Evolutionary conservation across 2,113 vertebrate species (phyloP).

Genomic region (Austrofundulus limnaeus): DNA sequence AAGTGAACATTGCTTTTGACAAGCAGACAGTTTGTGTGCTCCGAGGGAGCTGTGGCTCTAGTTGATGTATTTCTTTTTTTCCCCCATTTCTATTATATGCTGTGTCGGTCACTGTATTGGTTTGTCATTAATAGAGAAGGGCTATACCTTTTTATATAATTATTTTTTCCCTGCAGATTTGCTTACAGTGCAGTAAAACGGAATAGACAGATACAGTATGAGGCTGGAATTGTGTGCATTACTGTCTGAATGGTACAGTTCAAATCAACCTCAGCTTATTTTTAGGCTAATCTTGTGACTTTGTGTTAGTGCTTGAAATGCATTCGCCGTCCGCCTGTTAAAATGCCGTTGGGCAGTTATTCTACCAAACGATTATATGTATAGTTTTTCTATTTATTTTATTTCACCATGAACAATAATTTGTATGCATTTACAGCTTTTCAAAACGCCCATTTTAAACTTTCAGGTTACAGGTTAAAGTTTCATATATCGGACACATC

Average conservation of each 20-base stretch:
- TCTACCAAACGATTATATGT: neutral
- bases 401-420: neutral
- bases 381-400: neutral
- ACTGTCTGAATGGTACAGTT: constrained; percentile 10
- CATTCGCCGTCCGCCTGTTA: constrained; percentile 22
- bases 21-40: constrained; percentile 32
- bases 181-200: constrained; percentile 63
- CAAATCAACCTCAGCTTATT: constrained; percentile 19
- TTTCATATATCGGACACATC: neutral
- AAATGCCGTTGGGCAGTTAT: constrained; percentile 8
- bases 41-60: constrained; percentile 28
- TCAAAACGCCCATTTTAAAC: constrained; percentile 16
- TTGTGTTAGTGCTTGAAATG: constrained; percentile 37
- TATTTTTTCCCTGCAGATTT: constrained; percentile 54
- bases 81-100: constrained; percentile 22
- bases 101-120: constrained; percentile 40
- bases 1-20: constrained; percentile 44
- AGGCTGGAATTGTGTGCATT: constrained; percentile 23
- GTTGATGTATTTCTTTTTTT: constrained; percentile 27
- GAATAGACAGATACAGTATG: constrained; percentile 13
- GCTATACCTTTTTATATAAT: constrained; percentile 47
- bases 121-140: constrained; percentile 44
- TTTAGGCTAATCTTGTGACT: constrained; percentile 21
- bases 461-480: neutral
- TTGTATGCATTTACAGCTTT: neutral